Evolutionary conservation across 2,113 vertebrate genomes (phyloP).

Genomic region (Thalassoma bifasciatum): DNA sequence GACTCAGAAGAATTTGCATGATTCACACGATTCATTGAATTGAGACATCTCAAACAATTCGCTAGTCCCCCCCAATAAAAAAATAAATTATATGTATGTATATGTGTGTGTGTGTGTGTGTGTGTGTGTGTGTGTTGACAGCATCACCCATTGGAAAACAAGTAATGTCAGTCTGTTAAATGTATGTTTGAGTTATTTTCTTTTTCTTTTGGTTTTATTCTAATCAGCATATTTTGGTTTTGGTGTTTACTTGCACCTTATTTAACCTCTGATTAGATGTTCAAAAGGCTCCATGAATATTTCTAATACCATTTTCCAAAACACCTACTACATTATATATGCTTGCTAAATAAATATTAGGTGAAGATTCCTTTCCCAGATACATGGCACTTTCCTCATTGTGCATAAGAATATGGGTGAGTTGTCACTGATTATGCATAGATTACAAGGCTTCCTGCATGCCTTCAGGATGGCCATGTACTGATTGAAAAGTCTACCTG

Average conservation of each 20-base stretch:
- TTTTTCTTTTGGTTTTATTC: constrained; percentile 4
- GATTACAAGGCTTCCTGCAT: constrained; percentile 48
- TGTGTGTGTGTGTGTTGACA: no score
- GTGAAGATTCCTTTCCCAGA: constrained; percentile 18
- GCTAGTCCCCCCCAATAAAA: no score
- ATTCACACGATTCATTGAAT: no score
- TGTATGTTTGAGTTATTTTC: not conserved
- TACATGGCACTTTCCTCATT: constrained; percentile 18
- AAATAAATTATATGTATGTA: no score
- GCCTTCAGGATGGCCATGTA: constrained; percentile 23
- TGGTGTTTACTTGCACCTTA: not conserved
- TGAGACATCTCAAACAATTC: no score
- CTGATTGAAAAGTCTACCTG: constrained; percentile 62
- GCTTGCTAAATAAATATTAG: not conserved
- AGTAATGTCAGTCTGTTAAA: not conserved
- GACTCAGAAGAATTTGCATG: no score
- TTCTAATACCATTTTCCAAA: not conserved
- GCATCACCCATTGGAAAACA: no score
- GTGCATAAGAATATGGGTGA: constrained; percentile 27
- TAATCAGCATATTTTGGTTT: not conserved
- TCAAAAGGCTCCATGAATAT: not conserved
- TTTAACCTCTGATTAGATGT: not conserved
- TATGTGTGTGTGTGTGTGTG: no score
- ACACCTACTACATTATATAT: not conserved
- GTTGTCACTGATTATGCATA: constrained; percentile 52